Conservation (phyloP, 2,888 invertebrate genomes). For the Crepidodera aurea region DNA sequence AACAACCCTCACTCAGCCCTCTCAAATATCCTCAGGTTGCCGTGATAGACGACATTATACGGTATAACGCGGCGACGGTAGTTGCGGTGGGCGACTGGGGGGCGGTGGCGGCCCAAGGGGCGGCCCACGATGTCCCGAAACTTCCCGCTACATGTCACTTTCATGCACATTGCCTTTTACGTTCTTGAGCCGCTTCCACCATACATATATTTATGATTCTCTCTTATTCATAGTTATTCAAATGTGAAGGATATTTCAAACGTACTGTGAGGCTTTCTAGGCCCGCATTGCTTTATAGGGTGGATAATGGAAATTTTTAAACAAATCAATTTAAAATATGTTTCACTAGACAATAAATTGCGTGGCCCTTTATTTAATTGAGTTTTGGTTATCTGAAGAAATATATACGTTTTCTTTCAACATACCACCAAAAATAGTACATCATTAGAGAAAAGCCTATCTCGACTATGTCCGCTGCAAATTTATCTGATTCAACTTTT, state of each 20-base stretch:
- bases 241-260: slow-evolving; percentile 41
- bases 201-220: slow-evolving; percentile 47
- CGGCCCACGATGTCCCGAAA: slow-evolving; percentile 27
- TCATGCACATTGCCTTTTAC: slow-evolving; percentile 32
- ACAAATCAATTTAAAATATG: too few relatives aligned
- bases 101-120: background rate
- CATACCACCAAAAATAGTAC: background rate
- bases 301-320: background rate
- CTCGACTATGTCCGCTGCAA: slow-evolving; percentile 32
- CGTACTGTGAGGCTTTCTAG: background rate
- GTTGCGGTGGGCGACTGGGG: background rate
- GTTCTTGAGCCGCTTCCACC: slow-evolving; percentile 22
- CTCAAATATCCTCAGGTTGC: slow-evolving; percentile 38
- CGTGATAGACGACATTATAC: slow-evolving; percentile 36
- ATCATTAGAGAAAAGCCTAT: slow-evolving; percentile 22
- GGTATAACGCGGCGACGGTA: slow-evolving; percentile 29
- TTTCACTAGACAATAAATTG: too few relatives aligned
- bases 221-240: slow-evolving; percentile 51
- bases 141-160: slow-evolving; percentile 39
- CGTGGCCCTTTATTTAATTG: too few relatives aligned
- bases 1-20: background rate
- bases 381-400: too few relatives aligned
- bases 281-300: slow-evolving; percentile 2
- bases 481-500: slow-evolving; percentile 38
- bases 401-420: too few relatives aligned